A percentile compares a stretch with the other conserved stretches of the same genome.
Conservation (phyloP, 2,113 vertebrate species). For the Poeciliopsis turrubarensis region DNA sequence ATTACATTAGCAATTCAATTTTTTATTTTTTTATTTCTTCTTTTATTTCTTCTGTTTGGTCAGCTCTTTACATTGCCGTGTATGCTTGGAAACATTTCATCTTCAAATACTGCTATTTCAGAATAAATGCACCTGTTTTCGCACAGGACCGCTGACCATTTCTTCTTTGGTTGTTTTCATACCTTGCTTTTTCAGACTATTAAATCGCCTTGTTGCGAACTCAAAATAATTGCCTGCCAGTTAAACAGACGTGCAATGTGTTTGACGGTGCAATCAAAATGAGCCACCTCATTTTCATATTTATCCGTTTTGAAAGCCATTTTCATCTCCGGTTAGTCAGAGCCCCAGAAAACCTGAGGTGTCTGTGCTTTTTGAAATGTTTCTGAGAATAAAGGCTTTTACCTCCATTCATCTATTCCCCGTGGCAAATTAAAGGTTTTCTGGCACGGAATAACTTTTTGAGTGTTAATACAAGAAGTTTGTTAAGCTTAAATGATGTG, state of each 20-base stretch:
- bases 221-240: slow-evolving; percentile 22
- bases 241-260: slow-evolving; percentile 21
- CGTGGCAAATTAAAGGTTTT: slow-evolving; percentile 58
- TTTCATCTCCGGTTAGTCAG: slow-evolving; percentile 18
- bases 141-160: not conserved
- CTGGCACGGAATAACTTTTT: slow-evolving; percentile 46
- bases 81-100: not conserved
- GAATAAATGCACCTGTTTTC: not conserved
- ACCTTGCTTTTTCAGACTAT: slow-evolving; percentile 10
- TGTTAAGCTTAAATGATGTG: slow-evolving; percentile 25
- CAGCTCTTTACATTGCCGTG: no score
- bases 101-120: not conserved
- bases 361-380: slow-evolving; percentile 46
- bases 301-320: slow-evolving; percentile 34
- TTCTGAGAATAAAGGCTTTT: slow-evolving; percentile 45
- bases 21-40: no score
- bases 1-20: no score
- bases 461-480: slow-evolving; percentile 37
- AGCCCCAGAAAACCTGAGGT: slow-evolving; percentile 34
- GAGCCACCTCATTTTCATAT: slow-evolving; percentile 42
- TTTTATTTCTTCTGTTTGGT: no score
- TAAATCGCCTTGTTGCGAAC: slow-evolving; percentile 15
- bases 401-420: slow-evolving; percentile 54
- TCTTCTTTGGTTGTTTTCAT: slow-evolving; percentile 4
- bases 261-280: slow-evolving; percentile 34